phyloP scores from a whole-genome alignment of 2,797 vertebrate species.

The Vipera ursinii region DNA sequence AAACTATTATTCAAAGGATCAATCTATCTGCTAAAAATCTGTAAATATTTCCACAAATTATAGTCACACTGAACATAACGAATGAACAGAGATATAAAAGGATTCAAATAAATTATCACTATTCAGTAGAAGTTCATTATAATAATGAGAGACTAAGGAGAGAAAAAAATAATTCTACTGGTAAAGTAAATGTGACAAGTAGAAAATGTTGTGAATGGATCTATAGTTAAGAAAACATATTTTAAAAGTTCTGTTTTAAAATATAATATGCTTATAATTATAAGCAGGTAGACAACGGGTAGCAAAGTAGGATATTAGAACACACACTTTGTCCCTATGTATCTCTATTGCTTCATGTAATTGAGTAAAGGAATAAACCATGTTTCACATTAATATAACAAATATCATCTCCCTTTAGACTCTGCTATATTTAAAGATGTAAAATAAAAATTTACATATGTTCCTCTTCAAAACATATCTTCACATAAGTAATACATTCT shows the following conservation, averaged over 20 bases:
- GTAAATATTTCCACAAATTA: conserved; percentile 9
- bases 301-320: not conserved
- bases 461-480: not conserved
- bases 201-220: conserved; percentile 17
- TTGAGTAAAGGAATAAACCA: not conserved
- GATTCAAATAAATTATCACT: not conserved
- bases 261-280: not conserved
- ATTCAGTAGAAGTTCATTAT: conserved; percentile 1
- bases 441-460: not conserved
- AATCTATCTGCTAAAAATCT: not conserved
- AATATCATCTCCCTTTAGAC: not conserved
- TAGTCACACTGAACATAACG: conserved; percentile 33
- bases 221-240: conserved; percentile 13
- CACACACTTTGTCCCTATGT: not conserved
- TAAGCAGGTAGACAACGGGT: not conserved
- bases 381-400: not conserved
- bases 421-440: not conserved
- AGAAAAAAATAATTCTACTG: not conserved
- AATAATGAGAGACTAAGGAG: conserved; percentile 11
- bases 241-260: conserved; percentile 9
- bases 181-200: conserved; percentile 12
- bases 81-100: conserved; percentile 11
- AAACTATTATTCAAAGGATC: not conserved
- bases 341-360: not conserved
- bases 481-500: not conserved